Percentiles rank a stretch among this genome's conserved stretches.
Evolutionary conservation across 2,888 invertebrate species (phyloP).

Genomic region (Thysanoteuthis rhombus): DNA sequence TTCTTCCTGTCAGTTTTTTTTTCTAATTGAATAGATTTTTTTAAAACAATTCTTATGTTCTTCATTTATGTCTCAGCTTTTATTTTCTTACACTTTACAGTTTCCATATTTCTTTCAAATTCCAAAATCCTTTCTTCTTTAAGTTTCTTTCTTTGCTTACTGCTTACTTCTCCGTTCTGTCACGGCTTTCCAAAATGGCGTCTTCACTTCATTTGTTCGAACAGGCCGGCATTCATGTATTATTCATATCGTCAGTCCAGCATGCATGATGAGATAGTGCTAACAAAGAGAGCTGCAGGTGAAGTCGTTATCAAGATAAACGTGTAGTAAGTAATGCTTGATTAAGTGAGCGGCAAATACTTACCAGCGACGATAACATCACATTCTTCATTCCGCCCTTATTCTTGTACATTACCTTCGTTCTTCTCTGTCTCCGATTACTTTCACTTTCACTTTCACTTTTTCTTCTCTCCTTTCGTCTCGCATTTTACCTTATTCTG

Average conservation of each 20-base stretch:
- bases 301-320: conserved; percentile 12
- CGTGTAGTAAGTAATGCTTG: not conserved
- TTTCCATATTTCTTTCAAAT: not conserved
- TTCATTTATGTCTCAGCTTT: no score
- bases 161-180: not conserved
- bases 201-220: not conserved
- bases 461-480: not conserved
- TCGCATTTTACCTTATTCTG: not conserved
- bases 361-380: not conserved
- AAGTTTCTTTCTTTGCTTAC: not conserved
- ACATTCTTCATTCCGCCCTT: not conserved
- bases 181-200: not conserved
- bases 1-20: no score
- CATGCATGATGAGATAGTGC: not conserved
- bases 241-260: not conserved
- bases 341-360: not conserved
- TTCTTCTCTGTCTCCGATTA: not conserved
- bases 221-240: not conserved
- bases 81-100: no score
- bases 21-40: no score
- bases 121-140: not conserved
- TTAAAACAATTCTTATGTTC: no score
- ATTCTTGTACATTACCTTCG: not conserved
- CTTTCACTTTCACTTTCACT: not conserved
- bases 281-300: not conserved